phyloP scores from a whole-genome alignment of 2,888 invertebrate genomes.

The Drosophila merina region DNA sequence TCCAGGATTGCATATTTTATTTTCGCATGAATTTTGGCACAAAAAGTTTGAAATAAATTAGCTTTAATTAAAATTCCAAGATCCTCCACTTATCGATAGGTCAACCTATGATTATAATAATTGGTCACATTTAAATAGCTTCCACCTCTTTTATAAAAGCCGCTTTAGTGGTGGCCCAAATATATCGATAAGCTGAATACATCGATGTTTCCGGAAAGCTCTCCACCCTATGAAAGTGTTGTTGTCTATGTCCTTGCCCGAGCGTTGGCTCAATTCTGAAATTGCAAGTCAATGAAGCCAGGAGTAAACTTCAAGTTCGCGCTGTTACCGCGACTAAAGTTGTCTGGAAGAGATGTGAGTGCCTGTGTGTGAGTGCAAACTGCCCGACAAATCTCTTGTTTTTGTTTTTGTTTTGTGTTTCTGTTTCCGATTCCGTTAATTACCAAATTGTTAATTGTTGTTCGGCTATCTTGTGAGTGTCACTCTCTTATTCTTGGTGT shows the following conservation, averaged over 20 bases:
- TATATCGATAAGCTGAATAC: neutral
- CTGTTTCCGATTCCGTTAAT: slow-evolving; percentile 17
- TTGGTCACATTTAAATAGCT: neutral
- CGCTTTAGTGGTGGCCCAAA: neutral
- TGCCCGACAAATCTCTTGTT: slow-evolving; percentile 21
- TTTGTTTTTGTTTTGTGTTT: slow-evolving; percentile 53
- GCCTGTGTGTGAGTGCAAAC: slow-evolving; percentile 54
- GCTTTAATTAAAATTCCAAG: too few species aligned
- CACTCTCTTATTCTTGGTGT: slow-evolving; percentile 49
- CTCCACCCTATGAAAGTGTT: slow-evolving; percentile 24
- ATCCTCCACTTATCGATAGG: neutral
- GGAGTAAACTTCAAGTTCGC: slow-evolving; percentile 83
- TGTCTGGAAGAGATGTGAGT: slow-evolving; percentile 85
- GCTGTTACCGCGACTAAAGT: slow-evolving; percentile 84
- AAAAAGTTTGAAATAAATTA: too few species aligned
- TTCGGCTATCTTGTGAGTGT: slow-evolving; percentile 54
- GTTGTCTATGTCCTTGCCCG: slow-evolving; percentile 29
- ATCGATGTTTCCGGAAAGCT: slow-evolving; percentile 18
- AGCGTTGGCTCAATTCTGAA: slow-evolving; percentile 57
- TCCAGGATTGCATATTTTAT: too few species aligned
- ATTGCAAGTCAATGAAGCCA: slow-evolving; percentile 84
- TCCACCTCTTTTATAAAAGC: neutral
- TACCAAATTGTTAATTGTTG: slow-evolving; percentile 30
- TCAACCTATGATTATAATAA: neutral
- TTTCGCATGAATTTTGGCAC: too few species aligned